Base-by-base conservation (phyloP, 2,888 invertebrate genomes). In the Acanthopleura granulata region DNA sequence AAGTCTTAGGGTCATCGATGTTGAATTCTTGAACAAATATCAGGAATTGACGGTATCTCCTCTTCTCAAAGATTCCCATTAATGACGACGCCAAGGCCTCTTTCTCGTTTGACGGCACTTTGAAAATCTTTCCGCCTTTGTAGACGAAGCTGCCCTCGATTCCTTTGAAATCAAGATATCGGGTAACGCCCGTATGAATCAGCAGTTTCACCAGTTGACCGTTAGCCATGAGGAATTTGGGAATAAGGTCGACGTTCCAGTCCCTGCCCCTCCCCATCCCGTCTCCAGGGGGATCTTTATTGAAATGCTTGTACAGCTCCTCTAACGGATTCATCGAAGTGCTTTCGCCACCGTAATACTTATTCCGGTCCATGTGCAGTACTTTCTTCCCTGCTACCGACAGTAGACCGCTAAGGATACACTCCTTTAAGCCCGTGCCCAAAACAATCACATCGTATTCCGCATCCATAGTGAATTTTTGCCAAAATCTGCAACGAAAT, bases 221-320 rank as follows among this genome's bases (percentile, higher is more conserved):
- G 92, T 99, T 98, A 62, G 99, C 99, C 99, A 99, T 99, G 84
- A 99, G 92, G 92, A 99, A 99, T 92, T 99, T 99, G 15, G 99
- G 99, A 86, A 99, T 99, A 85, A 99, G 93, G 91, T 99, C 99
- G 73, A 99, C 99, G 92, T 99, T 99, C 99, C 99, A 99, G 91
- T 99, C 99, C 81, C 99, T 86, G n/a, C 89, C 91, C 78, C 90
- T 87, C n/a, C 92, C 92, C 88, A 90, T 90, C 40, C 88, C 85
- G 61, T 88, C 85, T n/a, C 66, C 76, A 22, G 79, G 78, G 30
- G 77, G 75, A 61, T 78, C 75, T 49, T 73, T 72, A n/a, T 80
- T 82, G 82, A 89, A 90, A 79, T 89, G 87, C 74, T 86, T 85
- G 78, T 84, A 91, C 71, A 91, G 82, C 85, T 98, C 98, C 91